Base-by-base conservation (phyloP, 2,113 vertebrate genomes). In the Hepsetus odoe region DNA sequence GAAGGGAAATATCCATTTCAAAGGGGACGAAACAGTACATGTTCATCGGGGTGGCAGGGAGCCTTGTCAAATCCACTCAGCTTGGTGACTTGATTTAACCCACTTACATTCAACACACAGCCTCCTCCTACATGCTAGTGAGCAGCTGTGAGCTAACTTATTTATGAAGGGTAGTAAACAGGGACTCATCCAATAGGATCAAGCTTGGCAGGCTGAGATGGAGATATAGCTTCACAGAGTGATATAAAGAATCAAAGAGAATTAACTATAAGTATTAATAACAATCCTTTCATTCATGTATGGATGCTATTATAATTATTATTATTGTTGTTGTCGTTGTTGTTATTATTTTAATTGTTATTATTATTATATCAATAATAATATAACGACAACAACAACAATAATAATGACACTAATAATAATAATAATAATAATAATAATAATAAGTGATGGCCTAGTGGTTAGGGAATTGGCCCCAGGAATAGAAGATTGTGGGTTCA, bases 21-120 rank as follows among this genome's bases (percentile, higher is more conserved):
- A 56, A 73, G 58, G 49, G 22, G 77, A 77, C 76, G 68, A 66
- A 74, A 75, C 56, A 71, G 74, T 79, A 71, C 71, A 55, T 71
- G 78, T 42, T 76, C 22, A 59, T 76, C 26, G 10, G 38, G 42
- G 62, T 73, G 64, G 68, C 46, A 35, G 35, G 53, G 33, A 44
- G 64, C 30, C 67, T 76, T 85, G 79, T 85, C 76, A 80, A 69
- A 76, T 70, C 64, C 69, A 77, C 73, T 83, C 62, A 38, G 55
- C 59, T 68, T 74, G 75, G 58, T 1, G 38, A 72, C 82, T 83
- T 73, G 79, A 83, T 83, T 85, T 83, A 81, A 66, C 82, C 79
- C 67, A 79, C 68, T 72, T 76, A 42, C 30, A 70, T 72, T 83
- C 56, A 46, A 58, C 44, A 51, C 59, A 66, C 64, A 69, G 12